Evolutionary conservation across 2,888 invertebrate species (phyloP).

Genomic region (Coleophora flavipennella): DNA sequence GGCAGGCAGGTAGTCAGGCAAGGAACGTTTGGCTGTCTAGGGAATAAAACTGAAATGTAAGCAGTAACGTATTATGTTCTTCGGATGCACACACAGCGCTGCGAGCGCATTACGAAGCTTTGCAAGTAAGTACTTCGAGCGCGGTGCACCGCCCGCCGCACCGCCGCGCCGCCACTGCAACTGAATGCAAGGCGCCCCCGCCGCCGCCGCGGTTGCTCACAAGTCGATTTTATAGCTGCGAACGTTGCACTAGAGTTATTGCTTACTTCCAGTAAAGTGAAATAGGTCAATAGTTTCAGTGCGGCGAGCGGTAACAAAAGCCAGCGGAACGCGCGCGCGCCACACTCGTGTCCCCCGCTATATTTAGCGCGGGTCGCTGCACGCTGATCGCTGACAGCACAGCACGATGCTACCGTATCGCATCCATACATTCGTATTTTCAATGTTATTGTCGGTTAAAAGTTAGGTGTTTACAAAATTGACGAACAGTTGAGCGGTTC

Average conservation of each 20-base stretch:
- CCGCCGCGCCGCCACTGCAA: slow-evolving; percentile 10
- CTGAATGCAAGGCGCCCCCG: slow-evolving; percentile 20
- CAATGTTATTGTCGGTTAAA: no score
- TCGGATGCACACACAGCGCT: not conserved
- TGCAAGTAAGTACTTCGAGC: not conserved
- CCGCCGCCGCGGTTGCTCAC: slow-evolving; percentile 41
- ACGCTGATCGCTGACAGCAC: slow-evolving; percentile 34
- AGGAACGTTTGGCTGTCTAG: no score
- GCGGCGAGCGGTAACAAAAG: slow-evolving; percentile 67
- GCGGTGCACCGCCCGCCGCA: slow-evolving; percentile 6
- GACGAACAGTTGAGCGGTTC: no score
- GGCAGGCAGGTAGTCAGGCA: not conserved
- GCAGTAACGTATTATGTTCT: not conserved
- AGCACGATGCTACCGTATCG: slow-evolving; percentile 17
- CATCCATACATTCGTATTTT: not conserved
- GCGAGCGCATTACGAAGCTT: no score
- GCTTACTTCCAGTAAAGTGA: slow-evolving; percentile 69
- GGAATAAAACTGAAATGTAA: not conserved
- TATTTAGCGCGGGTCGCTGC: slow-evolving; percentile 47
- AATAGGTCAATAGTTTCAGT: slow-evolving; percentile 73
- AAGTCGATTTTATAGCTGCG: slow-evolving; percentile 53
- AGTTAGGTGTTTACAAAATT: no score
- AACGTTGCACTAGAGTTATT: slow-evolving; percentile 66
- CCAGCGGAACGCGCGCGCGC: slow-evolving; percentile 56
- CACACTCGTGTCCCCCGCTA: slow-evolving; percentile 52